Conservation (phyloP, 1,140 invertebrate species). For the Tachypleus tridentatus region DNA sequence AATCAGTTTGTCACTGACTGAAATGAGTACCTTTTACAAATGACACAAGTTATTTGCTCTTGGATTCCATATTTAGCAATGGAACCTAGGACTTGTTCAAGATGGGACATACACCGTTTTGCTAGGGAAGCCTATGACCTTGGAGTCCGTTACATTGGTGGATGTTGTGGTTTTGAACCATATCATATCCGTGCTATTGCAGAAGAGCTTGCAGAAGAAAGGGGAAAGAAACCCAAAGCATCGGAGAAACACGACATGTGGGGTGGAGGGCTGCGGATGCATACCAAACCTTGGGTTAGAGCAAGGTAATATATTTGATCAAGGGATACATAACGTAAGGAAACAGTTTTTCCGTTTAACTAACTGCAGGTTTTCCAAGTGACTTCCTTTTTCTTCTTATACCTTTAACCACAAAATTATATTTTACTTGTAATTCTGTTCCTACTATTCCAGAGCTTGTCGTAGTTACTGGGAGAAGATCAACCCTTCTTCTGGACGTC, state of each 20-base stretch:
- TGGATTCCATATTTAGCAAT: constrained; percentile 24
- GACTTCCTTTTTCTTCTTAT: too few relatives aligned
- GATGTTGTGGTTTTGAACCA: constrained; percentile 36
- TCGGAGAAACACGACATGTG: constrained; percentile 34
- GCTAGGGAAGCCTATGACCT: constrained; percentile 35
- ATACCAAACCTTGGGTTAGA: constrained; percentile 36
- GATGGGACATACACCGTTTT: constrained; percentile 36
- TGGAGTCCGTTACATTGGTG: constrained; percentile 36
- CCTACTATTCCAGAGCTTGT: too few relatives aligned
- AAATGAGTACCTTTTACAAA: too few relatives aligned
- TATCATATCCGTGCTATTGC: constrained; percentile 36
- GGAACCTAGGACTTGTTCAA: constrained; percentile 34
- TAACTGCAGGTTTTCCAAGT: too few relatives aligned
- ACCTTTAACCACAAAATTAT: too few relatives aligned
- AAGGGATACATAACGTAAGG: too few relatives aligned
- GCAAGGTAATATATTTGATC: constrained; percentile 26
- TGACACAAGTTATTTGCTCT: too few relatives aligned
- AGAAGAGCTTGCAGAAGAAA: constrained; percentile 33
- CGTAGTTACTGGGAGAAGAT: too few relatives aligned
- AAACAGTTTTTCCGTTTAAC: too few relatives aligned
- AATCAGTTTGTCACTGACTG: too few relatives aligned
- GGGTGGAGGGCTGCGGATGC: constrained; percentile 33
- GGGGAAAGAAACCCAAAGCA: constrained; percentile 24
- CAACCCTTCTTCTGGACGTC: too few relatives aligned
- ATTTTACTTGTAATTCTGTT: too few relatives aligned